phyloP scores from a whole-genome alignment of 2,888 invertebrate genomes.

The Hypena proboscidalis region DNA sequence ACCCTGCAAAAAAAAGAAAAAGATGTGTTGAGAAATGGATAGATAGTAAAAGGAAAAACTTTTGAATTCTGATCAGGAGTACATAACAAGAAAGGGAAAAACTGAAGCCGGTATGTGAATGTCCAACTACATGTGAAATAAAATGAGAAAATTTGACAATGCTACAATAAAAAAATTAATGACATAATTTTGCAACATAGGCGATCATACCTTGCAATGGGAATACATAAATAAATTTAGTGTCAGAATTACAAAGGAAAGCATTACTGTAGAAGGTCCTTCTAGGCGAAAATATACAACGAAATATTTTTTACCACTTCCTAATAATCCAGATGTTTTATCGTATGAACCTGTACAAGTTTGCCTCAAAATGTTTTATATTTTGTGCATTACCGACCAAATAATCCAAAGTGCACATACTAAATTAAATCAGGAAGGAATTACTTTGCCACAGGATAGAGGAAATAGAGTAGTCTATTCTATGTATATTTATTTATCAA shows the following conservation, averaged over 20 bases:
- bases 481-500: slow-evolving; percentile 3
- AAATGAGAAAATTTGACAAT: slow-evolving; percentile 2
- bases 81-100: slow-evolving; percentile 2
- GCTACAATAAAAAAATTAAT: neutral
- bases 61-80: slow-evolving; percentile 4
- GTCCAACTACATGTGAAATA: too few relatives aligned
- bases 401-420: neutral
- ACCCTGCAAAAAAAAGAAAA: too few relatives aligned
- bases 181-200: slow-evolving; percentile 1
- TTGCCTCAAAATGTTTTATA: neutral
- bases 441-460: neutral
- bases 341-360: too few relatives aligned
- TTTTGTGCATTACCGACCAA: neutral
- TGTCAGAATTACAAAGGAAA: neutral
- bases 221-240: neutral
- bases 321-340: neutral
- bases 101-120: too few relatives aligned
- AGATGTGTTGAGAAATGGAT: too few relatives aligned
- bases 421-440: slow-evolving; percentile 2
- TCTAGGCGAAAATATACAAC: too few relatives aligned
- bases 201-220: slow-evolving; percentile 1
- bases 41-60: slow-evolving; percentile 2
- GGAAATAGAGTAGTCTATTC: slow-evolving; percentile 2
- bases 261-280: too few relatives aligned
- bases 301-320: too few relatives aligned